Conservation (phyloP, 2,888 invertebrate species). For the Andrena fulva region DNA sequence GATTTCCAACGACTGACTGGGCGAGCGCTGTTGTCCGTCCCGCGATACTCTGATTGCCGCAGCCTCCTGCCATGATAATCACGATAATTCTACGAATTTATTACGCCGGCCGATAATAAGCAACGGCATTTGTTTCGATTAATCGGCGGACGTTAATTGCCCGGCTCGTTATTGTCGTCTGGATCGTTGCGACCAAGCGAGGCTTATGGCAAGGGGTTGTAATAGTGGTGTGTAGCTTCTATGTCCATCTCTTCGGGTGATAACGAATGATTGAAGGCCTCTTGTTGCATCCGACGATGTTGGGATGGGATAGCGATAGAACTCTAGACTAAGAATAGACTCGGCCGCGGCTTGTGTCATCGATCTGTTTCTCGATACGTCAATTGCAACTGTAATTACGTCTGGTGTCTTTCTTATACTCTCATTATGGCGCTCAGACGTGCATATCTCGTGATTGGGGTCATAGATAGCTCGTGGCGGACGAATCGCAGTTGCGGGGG, state of each 20-base stretch:
- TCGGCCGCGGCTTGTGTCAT: neutral
- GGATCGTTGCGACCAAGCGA: neutral
- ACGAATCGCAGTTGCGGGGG: no score
- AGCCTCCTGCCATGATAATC: constrained; percentile 38
- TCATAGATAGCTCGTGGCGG: no score
- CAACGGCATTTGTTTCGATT: constrained; percentile 46
- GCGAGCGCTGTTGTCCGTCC: neutral
- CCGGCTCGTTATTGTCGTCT: constrained; percentile 3
- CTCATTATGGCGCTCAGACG: neutral
- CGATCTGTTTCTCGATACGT: neutral
- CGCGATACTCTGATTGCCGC: constrained; percentile 26
- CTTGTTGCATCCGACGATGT: neutral
- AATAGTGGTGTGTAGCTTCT: neutral
- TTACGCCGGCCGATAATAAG: constrained; percentile 54
- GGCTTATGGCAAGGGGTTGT: neutral
- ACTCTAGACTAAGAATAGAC: no score
- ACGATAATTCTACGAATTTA: constrained; percentile 64
- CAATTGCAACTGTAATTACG: neutral
- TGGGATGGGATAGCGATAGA: no score
- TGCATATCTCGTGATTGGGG: neutral
- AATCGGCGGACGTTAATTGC: constrained; percentile 17
- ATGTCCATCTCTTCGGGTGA: neutral
- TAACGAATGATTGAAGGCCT: neutral
- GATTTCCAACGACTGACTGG: constrained; percentile 63
- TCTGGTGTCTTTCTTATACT: no score